These are phyloP conservation scores for Amphipoea lucens DNA, from an alignment of 2,888 invertebrate genomes.

Conservation along the genomic window DNA sequence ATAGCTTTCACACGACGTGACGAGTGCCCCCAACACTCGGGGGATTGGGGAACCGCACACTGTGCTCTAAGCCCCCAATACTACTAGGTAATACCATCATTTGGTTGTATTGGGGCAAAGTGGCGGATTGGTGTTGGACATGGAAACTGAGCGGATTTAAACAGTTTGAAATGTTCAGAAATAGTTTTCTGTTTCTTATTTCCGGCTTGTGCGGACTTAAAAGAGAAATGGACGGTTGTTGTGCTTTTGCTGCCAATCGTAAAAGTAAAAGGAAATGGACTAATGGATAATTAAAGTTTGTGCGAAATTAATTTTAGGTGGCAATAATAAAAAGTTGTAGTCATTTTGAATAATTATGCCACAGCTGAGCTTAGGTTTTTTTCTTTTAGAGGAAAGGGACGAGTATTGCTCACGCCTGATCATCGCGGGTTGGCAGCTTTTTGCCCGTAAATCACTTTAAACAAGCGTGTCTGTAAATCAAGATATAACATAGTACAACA, in stretches of 20 bases:
- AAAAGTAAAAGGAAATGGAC: not conserved
- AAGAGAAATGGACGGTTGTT: not conserved
- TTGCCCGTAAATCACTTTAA: not conserved
- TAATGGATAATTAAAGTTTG: not conserved
- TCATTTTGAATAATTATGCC: not conserved
- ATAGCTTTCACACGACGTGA: conserved; percentile 57
- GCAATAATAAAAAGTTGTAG: not conserved
- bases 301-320: not conserved
- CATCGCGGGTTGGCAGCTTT: not conserved
- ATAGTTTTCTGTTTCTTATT: conserved; percentile 24
- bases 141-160: conserved; percentile 24
- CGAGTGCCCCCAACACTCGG: conserved; percentile 39
- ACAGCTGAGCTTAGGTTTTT: not conserved
- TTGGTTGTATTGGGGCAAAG: conserved; percentile 49
- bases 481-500: not conserved
- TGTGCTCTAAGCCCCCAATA: conserved; percentile 17
- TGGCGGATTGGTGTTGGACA: conserved; percentile 27
- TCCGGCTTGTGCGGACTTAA: not conserved
- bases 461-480: not conserved
- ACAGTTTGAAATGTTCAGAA: conserved; percentile 12
- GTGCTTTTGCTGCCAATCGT: not conserved
- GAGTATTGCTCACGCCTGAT: not conserved
- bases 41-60: conserved; percentile 43
- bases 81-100: conserved; percentile 49
- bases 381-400: not conserved